These are phyloP conservation scores for Pantherophis guttatus DNA, from an alignment of 2,113 vertebrate genomes.

Conservation along the genomic window DNA sequence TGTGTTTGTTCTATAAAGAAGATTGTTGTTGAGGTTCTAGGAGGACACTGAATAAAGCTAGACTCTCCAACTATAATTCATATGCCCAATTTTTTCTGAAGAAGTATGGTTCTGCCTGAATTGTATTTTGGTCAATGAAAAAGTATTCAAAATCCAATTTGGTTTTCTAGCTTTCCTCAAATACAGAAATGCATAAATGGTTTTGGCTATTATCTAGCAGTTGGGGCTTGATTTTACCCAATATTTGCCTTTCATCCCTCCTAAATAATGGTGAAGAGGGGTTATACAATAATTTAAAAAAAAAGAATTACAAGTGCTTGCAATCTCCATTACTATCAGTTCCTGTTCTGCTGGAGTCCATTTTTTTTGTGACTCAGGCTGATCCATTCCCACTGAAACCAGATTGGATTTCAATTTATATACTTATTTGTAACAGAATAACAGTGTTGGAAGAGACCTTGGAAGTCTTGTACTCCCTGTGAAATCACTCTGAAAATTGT, in stretches of 20 bases:
- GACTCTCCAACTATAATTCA: not conserved
- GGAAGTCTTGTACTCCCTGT: not conserved
- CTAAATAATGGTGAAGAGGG: not conserved
- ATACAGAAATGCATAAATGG: not conserved
- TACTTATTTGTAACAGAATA: not conserved
- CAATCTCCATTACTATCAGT: not conserved
- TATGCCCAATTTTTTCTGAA: not conserved
- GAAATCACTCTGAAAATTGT: not conserved
- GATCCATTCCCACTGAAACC: not conserved
- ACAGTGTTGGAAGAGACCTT: not conserved
- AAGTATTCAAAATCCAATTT: not conserved
- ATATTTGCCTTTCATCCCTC: not conserved
- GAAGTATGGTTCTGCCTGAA: not conserved
- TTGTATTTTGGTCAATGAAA: not conserved
- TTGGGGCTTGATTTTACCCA: not conserved
- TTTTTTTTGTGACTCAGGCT: not conserved
- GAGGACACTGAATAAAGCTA: not conserved
- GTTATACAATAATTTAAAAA: not conserved
- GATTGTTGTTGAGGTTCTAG: not conserved
- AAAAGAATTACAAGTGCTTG: not conserved
- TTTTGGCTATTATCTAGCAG: not conserved
- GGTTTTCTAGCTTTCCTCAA: not conserved
- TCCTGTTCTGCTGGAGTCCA: not conserved
- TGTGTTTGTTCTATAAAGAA: not conserved
- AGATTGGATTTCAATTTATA: not conserved